A percentile compares a stretch with the other conserved stretches of the same genome.
Conservation (phyloP, 2,888 invertebrate species). For the Lithophane leautieri region DNA sequence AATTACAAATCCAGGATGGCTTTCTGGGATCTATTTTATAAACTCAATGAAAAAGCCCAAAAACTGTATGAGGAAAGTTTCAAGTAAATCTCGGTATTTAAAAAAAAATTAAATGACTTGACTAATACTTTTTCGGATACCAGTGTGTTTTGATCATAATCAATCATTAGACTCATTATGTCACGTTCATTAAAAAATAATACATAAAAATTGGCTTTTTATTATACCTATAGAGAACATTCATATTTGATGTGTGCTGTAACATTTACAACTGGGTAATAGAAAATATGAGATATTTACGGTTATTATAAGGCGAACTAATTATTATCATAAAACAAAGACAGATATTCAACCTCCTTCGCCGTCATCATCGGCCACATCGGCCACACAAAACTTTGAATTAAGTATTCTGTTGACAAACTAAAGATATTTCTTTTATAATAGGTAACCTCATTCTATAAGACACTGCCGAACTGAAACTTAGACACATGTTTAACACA, state of each 20-base stretch:
- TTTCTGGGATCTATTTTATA: conserved; percentile 74
- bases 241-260: neutral
- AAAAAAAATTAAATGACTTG: neutral
- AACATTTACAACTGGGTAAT: neutral
- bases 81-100: conserved; percentile 1
- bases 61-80: conserved; percentile 51
- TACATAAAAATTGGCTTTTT: neutral
- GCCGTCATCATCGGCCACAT: neutral
- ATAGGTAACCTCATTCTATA: neutral
- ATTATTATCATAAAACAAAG: neutral
- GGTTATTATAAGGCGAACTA: neutral
- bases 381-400: neutral
- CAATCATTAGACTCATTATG: neutral
- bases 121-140: too few species aligned
- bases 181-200: neutral
- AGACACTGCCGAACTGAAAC: neutral
- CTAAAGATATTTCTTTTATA: neutral
- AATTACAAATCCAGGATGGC: conserved; percentile 70
- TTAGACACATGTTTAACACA: neutral
- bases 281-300: neutral
- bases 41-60: conserved; percentile 61
- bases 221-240: neutral
- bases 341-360: neutral
- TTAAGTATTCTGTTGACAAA: neutral
- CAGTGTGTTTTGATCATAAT: neutral